Percentiles rank a stretch among this genome's conserved stretches.
Conservation (phyloP, 2,113 vertebrate species). For the Chionomys nivalis region DNA sequence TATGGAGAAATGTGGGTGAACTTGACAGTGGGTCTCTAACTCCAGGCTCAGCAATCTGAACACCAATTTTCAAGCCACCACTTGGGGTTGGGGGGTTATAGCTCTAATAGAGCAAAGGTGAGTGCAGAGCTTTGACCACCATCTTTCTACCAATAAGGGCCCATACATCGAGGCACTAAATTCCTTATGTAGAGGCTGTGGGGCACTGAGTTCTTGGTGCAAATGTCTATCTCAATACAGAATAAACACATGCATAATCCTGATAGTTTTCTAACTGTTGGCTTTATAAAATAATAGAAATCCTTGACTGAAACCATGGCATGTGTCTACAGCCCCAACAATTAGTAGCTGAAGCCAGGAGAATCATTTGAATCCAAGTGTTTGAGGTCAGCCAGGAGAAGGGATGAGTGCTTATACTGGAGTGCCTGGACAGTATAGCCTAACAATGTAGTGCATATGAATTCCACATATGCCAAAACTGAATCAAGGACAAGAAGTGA, state of each 20-base stretch:
- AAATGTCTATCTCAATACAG: slow-evolving; percentile 16
- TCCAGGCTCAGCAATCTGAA: background rate
- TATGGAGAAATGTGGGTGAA: background rate
- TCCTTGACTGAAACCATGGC: background rate
- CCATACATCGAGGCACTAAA: background rate
- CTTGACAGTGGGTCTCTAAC: background rate
- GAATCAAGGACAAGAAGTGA: background rate
- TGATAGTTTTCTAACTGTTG: background rate
- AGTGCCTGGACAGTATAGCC: background rate
- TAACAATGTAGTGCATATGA: background rate
- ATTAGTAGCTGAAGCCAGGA: background rate
- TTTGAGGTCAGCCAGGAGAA: background rate
- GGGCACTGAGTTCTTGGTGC: background rate
- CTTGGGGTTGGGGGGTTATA: background rate
- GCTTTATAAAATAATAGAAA: background rate
- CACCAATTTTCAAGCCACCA: background rate
- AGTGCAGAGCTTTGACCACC: background rate
- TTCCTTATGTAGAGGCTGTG: background rate
- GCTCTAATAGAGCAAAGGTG: background rate
- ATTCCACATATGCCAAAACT: background rate
- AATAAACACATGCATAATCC: background rate
- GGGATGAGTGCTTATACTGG: background rate
- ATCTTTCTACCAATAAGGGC: background rate
- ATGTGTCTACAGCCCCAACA: background rate
- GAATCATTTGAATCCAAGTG: background rate